Conservation (phyloP, 2,888 invertebrate genomes). For the Sthenelais limicola region DNA sequence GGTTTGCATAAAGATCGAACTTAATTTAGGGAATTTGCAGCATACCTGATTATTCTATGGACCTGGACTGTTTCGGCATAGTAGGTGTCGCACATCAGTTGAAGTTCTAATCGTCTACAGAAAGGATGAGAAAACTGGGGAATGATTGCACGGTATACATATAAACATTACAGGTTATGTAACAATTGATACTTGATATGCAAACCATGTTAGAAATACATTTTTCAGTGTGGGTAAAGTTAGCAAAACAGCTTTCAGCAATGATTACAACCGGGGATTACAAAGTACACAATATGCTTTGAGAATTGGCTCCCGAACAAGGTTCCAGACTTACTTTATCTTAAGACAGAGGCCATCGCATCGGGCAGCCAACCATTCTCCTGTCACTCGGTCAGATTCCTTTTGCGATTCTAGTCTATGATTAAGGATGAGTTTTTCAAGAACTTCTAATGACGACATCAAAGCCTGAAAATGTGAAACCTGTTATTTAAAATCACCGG, state of each 20-base stretch:
- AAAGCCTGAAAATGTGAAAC: constrained; percentile 55
- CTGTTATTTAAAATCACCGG: background rate
- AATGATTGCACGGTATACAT: too few species aligned
- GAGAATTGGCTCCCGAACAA: background rate
- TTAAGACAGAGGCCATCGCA: constrained; percentile 67
- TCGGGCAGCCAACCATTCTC: constrained; percentile 62
- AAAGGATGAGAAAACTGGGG: background rate
- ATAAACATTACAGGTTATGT: too few species aligned
- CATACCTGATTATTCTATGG: constrained; percentile 59
- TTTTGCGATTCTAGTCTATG: constrained; percentile 59
- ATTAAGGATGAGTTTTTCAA: constrained; percentile 60
- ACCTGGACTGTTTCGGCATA: constrained; percentile 62
- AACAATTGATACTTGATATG: too few species aligned
- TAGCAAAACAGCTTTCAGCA: too few species aligned
- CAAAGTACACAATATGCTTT: background rate
- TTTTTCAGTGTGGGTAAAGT: too few species aligned
- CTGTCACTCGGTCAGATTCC: constrained; percentile 58
- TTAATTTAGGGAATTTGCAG: background rate
- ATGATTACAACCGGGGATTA: too few species aligned
- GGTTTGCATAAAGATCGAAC: too few species aligned
- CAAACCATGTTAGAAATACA: too few species aligned
- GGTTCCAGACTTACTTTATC: constrained; percentile 57
- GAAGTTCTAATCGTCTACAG: constrained; percentile 63
- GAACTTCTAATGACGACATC: constrained; percentile 57
- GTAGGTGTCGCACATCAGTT: constrained; percentile 67